Evolutionary conservation across 1,140 invertebrate genomes (phyloP).

Genomic region (Temnothorax longispinosus): DNA sequence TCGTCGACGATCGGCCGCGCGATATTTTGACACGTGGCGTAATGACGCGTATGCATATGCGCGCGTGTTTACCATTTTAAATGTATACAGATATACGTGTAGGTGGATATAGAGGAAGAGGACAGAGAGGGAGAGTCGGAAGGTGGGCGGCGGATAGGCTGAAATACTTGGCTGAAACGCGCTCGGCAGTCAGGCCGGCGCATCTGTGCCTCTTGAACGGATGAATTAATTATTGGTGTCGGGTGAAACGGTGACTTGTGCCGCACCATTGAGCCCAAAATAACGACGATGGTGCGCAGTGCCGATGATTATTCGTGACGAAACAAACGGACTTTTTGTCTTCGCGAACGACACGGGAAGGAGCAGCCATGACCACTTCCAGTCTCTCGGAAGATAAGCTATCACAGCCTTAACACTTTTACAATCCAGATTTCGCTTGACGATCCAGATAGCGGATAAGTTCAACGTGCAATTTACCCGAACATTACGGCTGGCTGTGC

Average conservation of each 20-base stretch:
- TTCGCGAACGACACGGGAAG: not conserved
- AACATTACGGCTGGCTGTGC: too few relatives aligned
- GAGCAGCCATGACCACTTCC: conserved; percentile 49
- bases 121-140: conserved; percentile 15
- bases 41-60: conserved; percentile 19
- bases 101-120: not conserved
- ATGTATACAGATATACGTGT: conserved; percentile 17
- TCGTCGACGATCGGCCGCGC: conserved; percentile 3
- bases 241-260: conserved; percentile 35
- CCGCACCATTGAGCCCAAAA: not conserved
- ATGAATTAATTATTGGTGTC: conserved; percentile 51
- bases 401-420: not conserved
- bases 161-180: conserved; percentile 54
- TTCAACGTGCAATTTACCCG: conserved; percentile 7
- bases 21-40: conserved; percentile 55
- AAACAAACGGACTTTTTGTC: conserved; percentile 20
- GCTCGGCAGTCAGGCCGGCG: conserved; percentile 41
- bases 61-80: conserved; percentile 29
- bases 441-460: not conserved
- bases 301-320: not conserved
- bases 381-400: conserved; percentile 71
- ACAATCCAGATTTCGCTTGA: not conserved
- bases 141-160: conserved; percentile 42
- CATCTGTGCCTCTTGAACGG: conserved; percentile 42
- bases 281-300: conserved; percentile 1